A percentile compares a stretch with the other conserved stretches of the same genome.
Conservation (phyloP, 23 tunicate species). For the Clavelina lepadiformis region DNA sequence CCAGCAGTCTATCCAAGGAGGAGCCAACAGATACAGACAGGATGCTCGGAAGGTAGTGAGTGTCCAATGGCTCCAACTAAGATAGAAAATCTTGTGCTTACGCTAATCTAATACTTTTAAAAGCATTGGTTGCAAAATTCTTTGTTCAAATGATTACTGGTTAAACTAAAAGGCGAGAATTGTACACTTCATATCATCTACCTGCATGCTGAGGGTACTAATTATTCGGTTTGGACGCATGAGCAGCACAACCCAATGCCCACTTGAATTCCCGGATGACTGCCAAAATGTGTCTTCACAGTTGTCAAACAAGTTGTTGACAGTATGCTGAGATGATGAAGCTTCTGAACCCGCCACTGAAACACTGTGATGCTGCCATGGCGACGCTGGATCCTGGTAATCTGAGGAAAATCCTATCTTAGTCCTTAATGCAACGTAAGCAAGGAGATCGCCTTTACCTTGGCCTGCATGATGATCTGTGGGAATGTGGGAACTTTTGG, state of each 20-base stretch:
- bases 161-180: background rate
- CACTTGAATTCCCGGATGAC: conserved; percentile 21
- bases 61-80: conserved; percentile 52
- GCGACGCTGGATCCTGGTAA: background rate
- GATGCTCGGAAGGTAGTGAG: conserved; percentile 55
- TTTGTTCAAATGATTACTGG: background rate
- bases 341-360: conserved; percentile 30
- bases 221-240: conserved; percentile 44
- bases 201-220: conserved; percentile 46
- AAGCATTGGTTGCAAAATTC: background rate
- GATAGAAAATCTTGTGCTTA: background rate
- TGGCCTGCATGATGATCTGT: no score
- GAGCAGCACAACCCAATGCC: conserved; percentile 27
- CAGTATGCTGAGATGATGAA: conserved; percentile 26
- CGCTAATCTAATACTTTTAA: background rate
- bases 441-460: no score
- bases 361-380: background rate
- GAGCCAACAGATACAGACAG: conserved; percentile 29
- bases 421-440: no score
- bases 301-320: conserved; percentile 27
- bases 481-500: no score
- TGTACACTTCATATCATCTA: conserved; percentile 3
- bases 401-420: no score
- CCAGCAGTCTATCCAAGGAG: conserved; percentile 12
- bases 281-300: conserved; percentile 46